Base-by-base conservation (phyloP, 2,888 invertebrate genomes). In the Poecilus cupreus region DNA sequence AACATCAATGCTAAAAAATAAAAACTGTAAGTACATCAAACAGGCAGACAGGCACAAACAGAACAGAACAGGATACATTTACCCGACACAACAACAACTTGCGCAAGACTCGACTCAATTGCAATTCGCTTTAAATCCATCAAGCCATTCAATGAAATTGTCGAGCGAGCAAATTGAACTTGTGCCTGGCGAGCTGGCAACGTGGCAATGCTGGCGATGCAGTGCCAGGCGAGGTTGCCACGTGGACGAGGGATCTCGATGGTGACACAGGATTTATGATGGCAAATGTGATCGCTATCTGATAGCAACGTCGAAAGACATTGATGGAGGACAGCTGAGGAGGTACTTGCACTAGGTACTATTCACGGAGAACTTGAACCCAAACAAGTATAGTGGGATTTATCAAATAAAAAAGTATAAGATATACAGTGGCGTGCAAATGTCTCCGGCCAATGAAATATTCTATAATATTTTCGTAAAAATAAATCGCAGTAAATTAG, bases 61-160 rank as follows among this genome's bases (percentile, higher is more conserved):
- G 32, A 32, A 32, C 32, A 32, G 43, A 43, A n/a, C 43, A 43
- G 1, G 54, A 54, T 54, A 54, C 54, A 54, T 54, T 54, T 54
- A 49, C 49, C 54, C 54, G 3, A 54, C 13, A 51, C 60, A 60
- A 60, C 60, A 60, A 60, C 60, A 60, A 60, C 13, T 60, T 60
- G 54, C 22, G 54, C 60, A 32, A 32, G 32, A 13, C 26, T 32
- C 32, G 60, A 10, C 32, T 60, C 60, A 60, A 60, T 26, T 60
- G 54, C 54, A 24, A 32, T 60, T 24, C 32, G 60, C 60, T 60
- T 60, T 60, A 60, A 60, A 60, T 60, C 60, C 60, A 60, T 60
- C 60, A 60, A 60, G 26, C 60, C 64, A 68, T 68, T 68, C 37
- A 68, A 68, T 37, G 37, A 37, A 68, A 68, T 32, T 68, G 64